These are phyloP conservation scores for Acrocephalus kingi DNA, from an alignment of 2,113 vertebrate species.

Conservation along the genomic window DNA sequence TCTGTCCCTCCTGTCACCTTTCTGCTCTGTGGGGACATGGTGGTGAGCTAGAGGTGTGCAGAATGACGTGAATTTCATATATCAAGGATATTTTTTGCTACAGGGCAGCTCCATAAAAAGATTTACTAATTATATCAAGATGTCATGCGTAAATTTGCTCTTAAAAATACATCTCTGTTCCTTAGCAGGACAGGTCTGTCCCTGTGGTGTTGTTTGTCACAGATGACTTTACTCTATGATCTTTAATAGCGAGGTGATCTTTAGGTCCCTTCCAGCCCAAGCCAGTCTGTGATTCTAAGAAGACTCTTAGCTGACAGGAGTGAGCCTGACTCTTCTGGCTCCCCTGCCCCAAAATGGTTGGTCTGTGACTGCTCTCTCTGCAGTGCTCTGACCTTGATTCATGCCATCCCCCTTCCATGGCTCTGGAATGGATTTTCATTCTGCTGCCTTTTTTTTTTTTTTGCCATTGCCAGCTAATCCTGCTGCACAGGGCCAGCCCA, in stretches of 20 bases:
- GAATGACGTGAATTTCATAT: background rate
- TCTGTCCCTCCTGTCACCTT: background rate
- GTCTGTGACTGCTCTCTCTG: background rate
- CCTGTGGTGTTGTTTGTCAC: background rate
- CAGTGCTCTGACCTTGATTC: background rate
- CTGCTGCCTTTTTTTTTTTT: accelerated
- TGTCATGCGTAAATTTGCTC: background rate
- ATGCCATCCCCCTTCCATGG: accelerated
- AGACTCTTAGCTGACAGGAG: background rate
- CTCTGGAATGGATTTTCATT: background rate
- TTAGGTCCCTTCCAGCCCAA: background rate
- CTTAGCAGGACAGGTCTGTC: background rate
- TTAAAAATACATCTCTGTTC: background rate
- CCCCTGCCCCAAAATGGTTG: background rate
- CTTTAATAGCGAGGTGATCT: background rate
- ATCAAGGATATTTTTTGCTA: background rate
- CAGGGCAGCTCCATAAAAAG: background rate
- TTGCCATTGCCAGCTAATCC: background rate
- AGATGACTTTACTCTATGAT: background rate
- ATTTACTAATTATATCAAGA: constrained; percentile 9
- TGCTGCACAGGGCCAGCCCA: background rate
- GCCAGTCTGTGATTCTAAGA: background rate
- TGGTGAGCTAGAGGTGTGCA: background rate
- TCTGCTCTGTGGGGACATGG: accelerated
- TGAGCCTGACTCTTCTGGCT: background rate